A percentile compares a stretch with the other conserved stretches of the same genome.
These are phyloP conservation scores for Drosophila subsilvestris DNA, from an alignment of 2,888 invertebrate genomes.

Conservation along the genomic window DNA sequence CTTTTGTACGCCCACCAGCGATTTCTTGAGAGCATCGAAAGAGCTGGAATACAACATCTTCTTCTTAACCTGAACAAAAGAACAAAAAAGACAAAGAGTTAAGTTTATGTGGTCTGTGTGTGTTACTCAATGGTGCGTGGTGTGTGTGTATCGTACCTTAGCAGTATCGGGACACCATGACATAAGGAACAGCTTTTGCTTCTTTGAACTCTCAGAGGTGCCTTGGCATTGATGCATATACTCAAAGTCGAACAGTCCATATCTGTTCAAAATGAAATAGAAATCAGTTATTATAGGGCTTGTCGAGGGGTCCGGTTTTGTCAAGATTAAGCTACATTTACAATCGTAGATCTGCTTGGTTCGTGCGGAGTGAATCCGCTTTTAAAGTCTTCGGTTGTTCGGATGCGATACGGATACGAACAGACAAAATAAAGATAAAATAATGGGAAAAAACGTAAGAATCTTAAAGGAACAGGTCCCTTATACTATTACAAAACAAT, in stretches of 20 bases:
- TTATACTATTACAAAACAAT: not conserved
- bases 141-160: conserved; percentile 86
- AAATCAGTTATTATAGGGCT: not conserved
- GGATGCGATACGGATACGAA: conserved; percentile 1
- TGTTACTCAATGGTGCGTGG: too few relatives aligned
- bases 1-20: conserved; percentile 97
- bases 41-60: conserved; percentile 96
- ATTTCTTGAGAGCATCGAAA: conserved; percentile 98
- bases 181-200: conserved; percentile 99
- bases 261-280: conserved; percentile 84
- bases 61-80: conserved; percentile 87
- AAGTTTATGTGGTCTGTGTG: not conserved
- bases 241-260: conserved; percentile 98
- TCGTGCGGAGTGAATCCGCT: not conserved
- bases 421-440: conserved; percentile 3
- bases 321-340: not conserved
- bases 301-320: not conserved
- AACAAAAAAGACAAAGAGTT: not conserved
- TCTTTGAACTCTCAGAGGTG: conserved; percentile 98
- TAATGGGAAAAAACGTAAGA: not conserved
- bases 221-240: conserved; percentile 99
- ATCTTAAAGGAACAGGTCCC: not conserved
- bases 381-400: conserved; percentile 2
- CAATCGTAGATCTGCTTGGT: not conserved
- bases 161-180: conserved; percentile 99